A percentile compares a stretch with the other conserved stretches of the same genome.
Conservation (phyloP, 2,113 vertebrate genomes). For the mouse (Mus musculus) region GRCm39 chrX:44843001-44843500, state of each 20-base stretch:
- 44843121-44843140: neutral
- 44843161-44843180: neutral
- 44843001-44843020: too few species aligned
- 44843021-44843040: neutral
- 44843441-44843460: neutral
- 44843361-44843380: neutral
- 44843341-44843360: neutral
- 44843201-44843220: neutral
- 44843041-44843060: too few species aligned
- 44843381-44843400: neutral
- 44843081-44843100: neutral
- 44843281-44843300: neutral
- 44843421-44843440: neutral
- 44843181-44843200: neutral
- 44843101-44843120: neutral
- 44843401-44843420: neutral
- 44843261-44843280: neutral
- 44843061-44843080: neutral
- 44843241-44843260: neutral
- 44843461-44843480: neutral
- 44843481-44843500: neutral
- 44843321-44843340: too few species aligned
- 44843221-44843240: neutral
- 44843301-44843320: neutral
- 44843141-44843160: neutral